Conservation (phyloP, 2,113 vertebrate species). For the Phalacrocorax brasilianus region DNA sequence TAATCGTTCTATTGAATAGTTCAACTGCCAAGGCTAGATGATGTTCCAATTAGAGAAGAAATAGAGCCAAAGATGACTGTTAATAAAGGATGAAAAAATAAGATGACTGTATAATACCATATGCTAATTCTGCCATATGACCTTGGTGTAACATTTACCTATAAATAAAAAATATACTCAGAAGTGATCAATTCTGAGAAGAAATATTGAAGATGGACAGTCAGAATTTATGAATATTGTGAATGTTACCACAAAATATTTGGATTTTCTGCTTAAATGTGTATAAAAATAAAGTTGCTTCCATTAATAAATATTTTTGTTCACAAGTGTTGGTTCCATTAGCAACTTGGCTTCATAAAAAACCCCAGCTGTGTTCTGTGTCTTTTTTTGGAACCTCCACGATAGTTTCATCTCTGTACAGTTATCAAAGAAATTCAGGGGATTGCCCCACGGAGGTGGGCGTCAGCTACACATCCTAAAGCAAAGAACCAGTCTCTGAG, state of each 20-base stretch:
- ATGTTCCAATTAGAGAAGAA: slow-evolving; percentile 86
- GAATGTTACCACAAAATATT: not conserved
- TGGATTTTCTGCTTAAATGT: not conserved
- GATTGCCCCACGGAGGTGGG: not conserved
- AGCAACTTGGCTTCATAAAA: not conserved
- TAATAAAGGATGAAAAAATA: slow-evolving; percentile 81
- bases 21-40: slow-evolving; percentile 84
- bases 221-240: not conserved
- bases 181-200: slow-evolving; percentile 44
- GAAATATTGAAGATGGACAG: not conserved
- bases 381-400: not conserved
- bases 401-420: not conserved
- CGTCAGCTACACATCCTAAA: not conserved
- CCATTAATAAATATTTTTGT: slow-evolving; percentile 12
- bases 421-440: not conserved
- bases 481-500: slow-evolving; percentile 14
- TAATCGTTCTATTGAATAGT: slow-evolving; percentile 85
- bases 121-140: slow-evolving; percentile 80
- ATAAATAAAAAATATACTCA: slow-evolving; percentile 74
- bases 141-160: slow-evolving; percentile 72
- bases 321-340: not conserved
- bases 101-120: slow-evolving; percentile 73
- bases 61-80: slow-evolving; percentile 81
- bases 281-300: not conserved
- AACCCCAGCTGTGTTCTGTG: not conserved